These are phyloP conservation scores for Pseudopleuronectes americanus DNA, from an alignment of 2,797 vertebrate genomes.

Conservation along the genomic window DNA sequence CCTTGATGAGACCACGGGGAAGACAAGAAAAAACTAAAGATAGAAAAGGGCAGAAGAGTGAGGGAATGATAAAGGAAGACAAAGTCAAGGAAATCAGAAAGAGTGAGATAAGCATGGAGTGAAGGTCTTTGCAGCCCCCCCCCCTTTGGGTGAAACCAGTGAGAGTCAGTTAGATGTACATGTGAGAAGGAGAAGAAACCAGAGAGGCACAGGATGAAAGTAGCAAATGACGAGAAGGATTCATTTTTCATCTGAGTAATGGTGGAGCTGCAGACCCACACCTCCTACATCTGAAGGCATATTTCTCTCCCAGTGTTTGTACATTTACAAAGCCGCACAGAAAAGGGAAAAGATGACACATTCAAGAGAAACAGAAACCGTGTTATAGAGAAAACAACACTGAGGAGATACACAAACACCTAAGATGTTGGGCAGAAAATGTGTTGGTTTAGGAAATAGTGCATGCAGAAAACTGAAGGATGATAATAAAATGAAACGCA, in stretches of 20 bases:
- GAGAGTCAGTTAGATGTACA: constrained; percentile 49
- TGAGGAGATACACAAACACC: neutral
- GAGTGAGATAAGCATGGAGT: constrained; percentile 26
- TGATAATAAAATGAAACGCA: no score
- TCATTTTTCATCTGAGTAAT: constrained; percentile 54
- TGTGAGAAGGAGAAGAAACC: constrained; percentile 32
- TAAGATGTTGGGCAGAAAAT: neutral
- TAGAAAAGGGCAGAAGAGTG: constrained; percentile 34
- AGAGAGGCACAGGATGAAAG: constrained; percentile 35
- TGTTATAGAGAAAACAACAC: neutral
- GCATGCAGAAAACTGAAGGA: neutral
- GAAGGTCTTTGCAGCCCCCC: constrained; percentile 36
- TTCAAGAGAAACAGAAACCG: constrained; percentile 2
- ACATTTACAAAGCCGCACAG: constrained; percentile 1
- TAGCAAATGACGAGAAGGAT: constrained; percentile 38
- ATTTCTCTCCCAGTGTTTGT: constrained; percentile 10
- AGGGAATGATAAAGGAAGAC: constrained; percentile 26
- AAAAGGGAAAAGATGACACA: neutral
- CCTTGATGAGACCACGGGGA: constrained; percentile 6
- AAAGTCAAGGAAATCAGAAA: constrained; percentile 35
- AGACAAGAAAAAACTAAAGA: constrained; percentile 14
- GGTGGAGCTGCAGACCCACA: constrained; percentile 21
- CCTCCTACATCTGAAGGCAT: constrained; percentile 31
- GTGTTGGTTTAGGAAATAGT: neutral
- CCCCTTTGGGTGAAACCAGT: constrained; percentile 28